A percentile compares a stretch with the other conserved stretches of the same genome.
phyloP scores from a whole-genome alignment of 64 coral and sea anemone genomes.

The Pocillopora damicornis region DNA sequence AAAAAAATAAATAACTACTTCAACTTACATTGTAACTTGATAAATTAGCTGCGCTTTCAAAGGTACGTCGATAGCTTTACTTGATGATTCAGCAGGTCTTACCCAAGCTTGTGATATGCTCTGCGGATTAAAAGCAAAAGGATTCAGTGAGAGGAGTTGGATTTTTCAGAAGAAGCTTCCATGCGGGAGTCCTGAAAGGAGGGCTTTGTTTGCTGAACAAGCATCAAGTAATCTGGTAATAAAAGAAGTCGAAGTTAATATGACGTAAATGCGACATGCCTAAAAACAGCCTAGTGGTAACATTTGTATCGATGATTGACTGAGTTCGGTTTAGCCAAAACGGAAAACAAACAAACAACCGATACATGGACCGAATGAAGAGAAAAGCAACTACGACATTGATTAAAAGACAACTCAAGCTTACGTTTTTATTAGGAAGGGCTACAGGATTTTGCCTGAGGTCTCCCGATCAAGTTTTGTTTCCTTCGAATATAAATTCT shows the following conservation, averaged over 20 bases:
- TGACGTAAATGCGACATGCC: constrained; percentile 1
- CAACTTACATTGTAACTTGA: constrained; percentile 1
- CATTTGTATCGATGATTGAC: not conserved
- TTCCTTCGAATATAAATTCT: no score
- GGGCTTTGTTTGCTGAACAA: not conserved
- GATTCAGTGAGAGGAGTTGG: not conserved
- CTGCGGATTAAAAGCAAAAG: not conserved
- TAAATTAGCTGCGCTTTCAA: not conserved
- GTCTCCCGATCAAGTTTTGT: no score
- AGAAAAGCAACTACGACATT: not conserved
- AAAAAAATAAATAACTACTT: not conserved
- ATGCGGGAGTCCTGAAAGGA: not conserved
- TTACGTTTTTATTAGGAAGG: no score
- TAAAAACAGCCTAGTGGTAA: not conserved
- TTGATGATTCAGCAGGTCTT: not conserved
- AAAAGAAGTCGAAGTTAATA: not conserved
- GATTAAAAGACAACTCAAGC: not conserved
- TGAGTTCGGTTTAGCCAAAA: not conserved
- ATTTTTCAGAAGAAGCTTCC: not conserved
- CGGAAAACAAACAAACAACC: not conserved
- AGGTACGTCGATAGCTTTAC: not conserved
- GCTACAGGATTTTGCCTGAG: no score
- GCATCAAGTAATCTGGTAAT: not conserved
- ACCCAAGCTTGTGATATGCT: not conserved
- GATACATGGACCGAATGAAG: no score